phyloP scores from a whole-genome alignment of 2,888 invertebrate species.

The Xylota sylvarum region DNA sequence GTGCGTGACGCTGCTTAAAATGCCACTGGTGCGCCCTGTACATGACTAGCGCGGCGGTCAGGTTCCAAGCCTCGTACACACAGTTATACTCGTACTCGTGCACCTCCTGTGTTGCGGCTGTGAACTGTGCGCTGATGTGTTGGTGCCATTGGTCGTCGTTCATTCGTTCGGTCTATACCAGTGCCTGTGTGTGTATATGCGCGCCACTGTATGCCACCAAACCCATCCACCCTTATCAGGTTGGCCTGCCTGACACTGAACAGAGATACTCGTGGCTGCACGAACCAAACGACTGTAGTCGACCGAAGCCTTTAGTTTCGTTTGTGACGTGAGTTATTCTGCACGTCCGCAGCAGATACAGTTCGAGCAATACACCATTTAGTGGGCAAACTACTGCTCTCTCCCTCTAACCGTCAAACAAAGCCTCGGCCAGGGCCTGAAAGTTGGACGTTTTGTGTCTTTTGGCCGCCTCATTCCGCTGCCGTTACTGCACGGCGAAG shows the following conservation, averaged over 20 bases:
- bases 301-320: constrained; percentile 83
- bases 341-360: constrained; percentile 82
- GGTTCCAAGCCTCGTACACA: constrained; percentile 80
- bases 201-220: constrained; percentile 46
- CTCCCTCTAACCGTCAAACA: constrained; percentile 63
- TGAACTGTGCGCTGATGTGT: constrained; percentile 23
- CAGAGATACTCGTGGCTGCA: constrained; percentile 65
- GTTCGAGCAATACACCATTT: constrained; percentile 59
- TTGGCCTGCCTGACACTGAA: constrained; percentile 41
- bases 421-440: constrained; percentile 45
- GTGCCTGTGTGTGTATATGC: constrained; percentile 40
- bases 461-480: constrained; percentile 73
- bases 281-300: constrained; percentile 72
- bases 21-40: constrained; percentile 85
- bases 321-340: constrained; percentile 85
- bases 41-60: constrained; percentile 84
- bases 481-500: constrained; percentile 75
- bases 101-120: constrained; percentile 24
- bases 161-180: constrained; percentile 72
- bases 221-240: constrained; percentile 69
- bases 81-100: constrained; percentile 52
- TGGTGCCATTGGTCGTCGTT: constrained; percentile 69
- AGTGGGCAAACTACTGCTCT: constrained; percentile 57
- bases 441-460: constrained; percentile 64
- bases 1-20: constrained; percentile 85